Conservation (phyloP, 2,797 vertebrate genomes). For the Gila robusta region DNA sequence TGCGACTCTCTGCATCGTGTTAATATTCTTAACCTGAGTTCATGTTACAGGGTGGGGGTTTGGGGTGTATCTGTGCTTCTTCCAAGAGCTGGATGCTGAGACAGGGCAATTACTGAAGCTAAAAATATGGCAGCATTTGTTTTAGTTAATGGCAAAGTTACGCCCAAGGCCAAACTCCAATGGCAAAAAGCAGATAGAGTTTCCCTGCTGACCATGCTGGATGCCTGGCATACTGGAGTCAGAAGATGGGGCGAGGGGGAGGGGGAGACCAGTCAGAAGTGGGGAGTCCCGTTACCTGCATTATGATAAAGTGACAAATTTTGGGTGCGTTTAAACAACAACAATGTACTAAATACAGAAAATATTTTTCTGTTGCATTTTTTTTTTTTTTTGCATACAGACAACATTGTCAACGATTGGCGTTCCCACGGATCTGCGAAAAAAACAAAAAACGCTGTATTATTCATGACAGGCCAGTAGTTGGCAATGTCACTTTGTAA, state of each 20-base stretch:
- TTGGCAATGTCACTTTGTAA: background rate
- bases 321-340: background rate
- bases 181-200: conserved; percentile 74
- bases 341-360: background rate
- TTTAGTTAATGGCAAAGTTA: conserved; percentile 79
- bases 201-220: conserved; percentile 81
- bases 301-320: background rate
- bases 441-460: background rate
- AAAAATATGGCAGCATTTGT: conserved; percentile 85
- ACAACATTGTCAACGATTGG: background rate
- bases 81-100: conserved; percentile 75
- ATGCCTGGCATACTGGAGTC: conserved; percentile 76
- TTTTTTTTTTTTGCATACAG: background rate
- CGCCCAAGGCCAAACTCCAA: conserved; percentile 65
- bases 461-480: background rate
- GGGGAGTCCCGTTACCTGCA: background rate
- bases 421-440: background rate
- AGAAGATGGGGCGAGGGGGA: conserved; percentile 59
- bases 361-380: background rate
- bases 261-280: conserved; percentile 50
- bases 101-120: conserved; percentile 79
- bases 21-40: conserved; percentile 70
- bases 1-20: conserved; percentile 59
- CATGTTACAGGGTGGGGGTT: conserved; percentile 69
- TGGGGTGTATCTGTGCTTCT: conserved; percentile 57